phyloP scores from a whole-genome alignment of 2,888 invertebrate species.

The Tuta absoluta region DNA sequence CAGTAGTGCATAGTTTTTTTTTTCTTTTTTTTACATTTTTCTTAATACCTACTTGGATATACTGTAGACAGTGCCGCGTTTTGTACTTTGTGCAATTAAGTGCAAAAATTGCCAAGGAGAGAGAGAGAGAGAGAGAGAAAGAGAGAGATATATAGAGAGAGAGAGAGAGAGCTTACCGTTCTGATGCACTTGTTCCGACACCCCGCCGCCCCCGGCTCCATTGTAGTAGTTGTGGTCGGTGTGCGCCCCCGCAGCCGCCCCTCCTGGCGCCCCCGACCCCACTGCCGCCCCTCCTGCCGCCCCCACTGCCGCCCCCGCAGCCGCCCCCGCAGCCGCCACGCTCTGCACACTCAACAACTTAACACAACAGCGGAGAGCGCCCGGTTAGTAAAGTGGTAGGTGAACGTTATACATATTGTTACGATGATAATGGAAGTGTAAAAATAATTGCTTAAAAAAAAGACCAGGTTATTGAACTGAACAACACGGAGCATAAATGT shows the following conservation, averaged over 20 bases:
- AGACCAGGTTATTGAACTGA: too few species aligned
- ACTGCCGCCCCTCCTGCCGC: too few species aligned
- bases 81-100: too few species aligned
- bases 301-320: background rate
- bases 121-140: too few species aligned
- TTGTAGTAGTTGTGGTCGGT: constrained; percentile 67
- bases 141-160: background rate
- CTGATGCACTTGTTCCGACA: background rate
- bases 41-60: too few species aligned
- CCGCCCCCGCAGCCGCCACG: background rate
- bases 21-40: too few species aligned
- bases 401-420: background rate
- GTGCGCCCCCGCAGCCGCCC: constrained; percentile 32
- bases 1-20: too few species aligned
- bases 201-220: constrained; percentile 39
- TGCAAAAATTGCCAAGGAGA: too few species aligned
- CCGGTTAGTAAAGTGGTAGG: background rate
- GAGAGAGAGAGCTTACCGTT: background rate
- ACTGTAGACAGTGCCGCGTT: too few species aligned
- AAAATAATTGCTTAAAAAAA: too few species aligned
- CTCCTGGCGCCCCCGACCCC: constrained; percentile 29
- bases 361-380: background rate
- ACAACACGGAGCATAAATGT: too few species aligned
- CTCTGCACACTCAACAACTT: constrained; percentile 19
- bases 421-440: background rate